Evolutionary conservation across 1,140 invertebrate species (phyloP).

Genomic region (Drosophila tani): DNA sequence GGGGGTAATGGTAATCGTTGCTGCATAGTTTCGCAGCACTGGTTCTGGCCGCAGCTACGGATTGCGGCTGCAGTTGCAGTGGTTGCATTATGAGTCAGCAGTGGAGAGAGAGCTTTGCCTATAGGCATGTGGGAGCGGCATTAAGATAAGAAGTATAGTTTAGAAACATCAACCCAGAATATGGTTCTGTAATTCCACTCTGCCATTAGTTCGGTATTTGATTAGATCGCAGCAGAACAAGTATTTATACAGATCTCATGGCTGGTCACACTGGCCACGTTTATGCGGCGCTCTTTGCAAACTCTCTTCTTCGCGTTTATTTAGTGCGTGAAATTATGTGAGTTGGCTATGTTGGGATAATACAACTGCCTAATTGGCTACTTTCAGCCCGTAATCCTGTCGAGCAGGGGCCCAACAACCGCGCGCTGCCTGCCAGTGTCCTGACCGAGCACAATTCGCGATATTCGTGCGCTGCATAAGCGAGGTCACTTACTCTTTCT

Average conservation of each 20-base stretch:
- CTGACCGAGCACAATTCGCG: background rate
- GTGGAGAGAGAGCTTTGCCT: too few species aligned
- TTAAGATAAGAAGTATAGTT: background rate
- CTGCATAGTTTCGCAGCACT: background rate
- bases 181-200: background rate
- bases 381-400: background rate
- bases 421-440: background rate
- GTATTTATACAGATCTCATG: background rate
- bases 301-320: background rate
- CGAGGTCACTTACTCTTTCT: constrained; percentile 33
- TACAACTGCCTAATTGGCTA: background rate
- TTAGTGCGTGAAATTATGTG: background rate
- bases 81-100: background rate
- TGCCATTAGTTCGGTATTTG: background rate
- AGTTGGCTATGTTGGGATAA: background rate
- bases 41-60: background rate
- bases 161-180: too few species aligned
- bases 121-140: too few species aligned
- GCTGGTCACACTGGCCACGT: constrained; percentile 9
- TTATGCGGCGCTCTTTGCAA: constrained; percentile 14
- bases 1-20: too few species aligned
- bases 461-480: constrained; percentile 8
- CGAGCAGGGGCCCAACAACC: too few species aligned
- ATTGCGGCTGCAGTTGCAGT: too few species aligned
- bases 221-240: too few species aligned